phyloP scores from a whole-genome alignment of 2,797 vertebrate species.

The Microctenopoma steveboyesi region DNA sequence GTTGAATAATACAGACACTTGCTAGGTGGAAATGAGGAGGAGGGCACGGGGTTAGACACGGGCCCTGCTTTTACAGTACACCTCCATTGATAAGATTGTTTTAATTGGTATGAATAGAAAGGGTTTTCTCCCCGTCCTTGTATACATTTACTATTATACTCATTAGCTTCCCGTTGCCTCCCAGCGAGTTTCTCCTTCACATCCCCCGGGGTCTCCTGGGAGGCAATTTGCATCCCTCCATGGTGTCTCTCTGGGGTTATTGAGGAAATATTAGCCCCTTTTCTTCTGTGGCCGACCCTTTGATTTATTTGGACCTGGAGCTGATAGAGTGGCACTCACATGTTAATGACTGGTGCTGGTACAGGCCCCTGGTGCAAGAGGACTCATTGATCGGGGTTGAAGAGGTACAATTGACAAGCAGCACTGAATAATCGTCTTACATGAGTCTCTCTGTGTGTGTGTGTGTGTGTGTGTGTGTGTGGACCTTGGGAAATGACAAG shows the following conservation, averaged over 20 bases:
- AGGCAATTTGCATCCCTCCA: conserved; percentile 86
- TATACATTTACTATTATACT: conserved; percentile 88
- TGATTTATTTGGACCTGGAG: conserved; percentile 79
- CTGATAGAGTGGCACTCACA: conserved; percentile 80
- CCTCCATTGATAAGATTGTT: conserved; percentile 83
- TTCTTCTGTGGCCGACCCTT: conserved; percentile 79
- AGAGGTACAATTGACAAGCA: conserved; percentile 83
- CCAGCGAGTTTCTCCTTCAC: conserved; percentile 80
- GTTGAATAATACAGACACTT: conserved; percentile 74
- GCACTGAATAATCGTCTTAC: conserved; percentile 77
- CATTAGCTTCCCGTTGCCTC: conserved; percentile 86
- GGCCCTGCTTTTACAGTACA: conserved; percentile 67
- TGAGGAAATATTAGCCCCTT: conserved; percentile 84
- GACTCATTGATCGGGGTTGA: conserved; percentile 80
- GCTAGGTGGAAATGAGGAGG: conserved; percentile 58
- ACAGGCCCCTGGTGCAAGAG: conserved; percentile 69
- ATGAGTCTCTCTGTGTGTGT: conserved; percentile 23
- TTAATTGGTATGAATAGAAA: conserved; percentile 85
- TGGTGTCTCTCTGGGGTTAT: conserved; percentile 82
- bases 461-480: conserved; percentile 22
- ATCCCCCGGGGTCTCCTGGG: conserved; percentile 82
- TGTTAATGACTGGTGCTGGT: conserved; percentile 81
- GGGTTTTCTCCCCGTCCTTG: conserved; percentile 72
- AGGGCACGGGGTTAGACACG: conserved; percentile 62
- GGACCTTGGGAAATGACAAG: conserved; percentile 71